phyloP scores from a whole-genome alignment of 2,113 vertebrate species.

The Penelope pileata region DNA sequence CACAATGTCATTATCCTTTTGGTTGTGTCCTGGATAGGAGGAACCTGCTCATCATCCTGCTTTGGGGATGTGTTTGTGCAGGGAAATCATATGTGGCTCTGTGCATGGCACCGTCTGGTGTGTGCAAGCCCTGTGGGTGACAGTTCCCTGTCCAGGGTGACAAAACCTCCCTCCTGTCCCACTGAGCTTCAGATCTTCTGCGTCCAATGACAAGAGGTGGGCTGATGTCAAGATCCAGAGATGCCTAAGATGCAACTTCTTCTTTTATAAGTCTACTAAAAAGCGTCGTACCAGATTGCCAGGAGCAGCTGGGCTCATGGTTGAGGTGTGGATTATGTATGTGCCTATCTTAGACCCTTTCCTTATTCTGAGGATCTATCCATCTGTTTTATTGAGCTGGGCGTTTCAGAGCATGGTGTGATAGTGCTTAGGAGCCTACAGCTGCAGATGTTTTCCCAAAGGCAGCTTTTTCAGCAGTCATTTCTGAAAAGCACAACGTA shows the following conservation, averaged over 20 bases:
- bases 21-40: not conserved
- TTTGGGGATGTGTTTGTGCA: not conserved
- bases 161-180: not conserved
- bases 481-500: not conserved
- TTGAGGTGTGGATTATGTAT: not conserved
- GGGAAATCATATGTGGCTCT: fast-evolving
- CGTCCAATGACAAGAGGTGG: too few species aligned
- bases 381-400: not conserved
- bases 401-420: not conserved
- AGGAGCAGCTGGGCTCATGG: not conserved
- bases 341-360: not conserved
- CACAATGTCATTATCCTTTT: not conserved
- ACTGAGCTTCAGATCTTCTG: not conserved
- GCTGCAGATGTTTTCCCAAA: not conserved
- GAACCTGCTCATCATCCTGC: not conserved
- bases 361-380: not conserved
- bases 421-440: not conserved
- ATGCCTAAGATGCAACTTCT: not conserved
- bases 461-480: not conserved
- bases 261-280: not conserved
- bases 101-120: not conserved
- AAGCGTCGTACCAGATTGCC: fast-evolving
- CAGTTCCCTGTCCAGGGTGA: not conserved
- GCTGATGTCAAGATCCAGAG: too few species aligned
- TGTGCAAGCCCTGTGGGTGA: not conserved